Evolutionary conservation across 2,888 invertebrate species (phyloP).

Genomic region (Drosophila fungiperda): DNA sequence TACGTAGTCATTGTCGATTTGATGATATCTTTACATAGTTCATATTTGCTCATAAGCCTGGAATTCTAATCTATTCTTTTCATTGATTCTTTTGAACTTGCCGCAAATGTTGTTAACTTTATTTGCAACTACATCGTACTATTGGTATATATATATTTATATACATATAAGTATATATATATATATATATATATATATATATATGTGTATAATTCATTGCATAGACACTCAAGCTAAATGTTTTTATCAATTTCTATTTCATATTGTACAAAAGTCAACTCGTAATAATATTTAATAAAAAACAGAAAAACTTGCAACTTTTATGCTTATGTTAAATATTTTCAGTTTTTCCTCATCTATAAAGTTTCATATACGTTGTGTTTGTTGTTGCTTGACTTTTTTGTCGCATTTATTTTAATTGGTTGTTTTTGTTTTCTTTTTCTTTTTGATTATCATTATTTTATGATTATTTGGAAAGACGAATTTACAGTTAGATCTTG

Average conservation of each 20-base stretch:
- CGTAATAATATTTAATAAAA: conserved; percentile 18
- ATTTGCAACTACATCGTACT: too few relatives aligned
- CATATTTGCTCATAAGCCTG: too few relatives aligned
- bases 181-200: conserved; percentile 15
- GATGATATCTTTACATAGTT: background rate
- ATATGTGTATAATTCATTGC: conserved; percentile 9
- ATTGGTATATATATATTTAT: too few relatives aligned
- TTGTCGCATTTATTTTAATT: conserved; percentile 54
- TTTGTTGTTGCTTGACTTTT: conserved; percentile 33
- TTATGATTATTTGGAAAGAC: conserved; percentile 74
- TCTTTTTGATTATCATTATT: conserved; percentile 42
- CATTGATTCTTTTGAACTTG: too few relatives aligned
- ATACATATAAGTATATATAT: too few relatives aligned
- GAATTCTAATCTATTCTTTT: too few relatives aligned
- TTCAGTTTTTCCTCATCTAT: conserved; percentile 37
- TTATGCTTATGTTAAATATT: conserved; percentile 37
- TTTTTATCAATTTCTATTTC: conserved; percentile 30
- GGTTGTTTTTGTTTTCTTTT: conserved; percentile 26
- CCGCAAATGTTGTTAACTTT: background rate
- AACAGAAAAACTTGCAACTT: conserved; percentile 23
- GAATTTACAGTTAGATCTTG: conserved; percentile 72
- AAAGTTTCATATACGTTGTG: conserved; percentile 13
- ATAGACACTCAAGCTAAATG: conserved; percentile 42
- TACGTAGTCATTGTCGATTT: conserved; percentile 66
- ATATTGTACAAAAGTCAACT: conserved; percentile 50